Conservation (phyloP, 1,140 invertebrate species). For the Tetragnatha versicolor region DNA sequence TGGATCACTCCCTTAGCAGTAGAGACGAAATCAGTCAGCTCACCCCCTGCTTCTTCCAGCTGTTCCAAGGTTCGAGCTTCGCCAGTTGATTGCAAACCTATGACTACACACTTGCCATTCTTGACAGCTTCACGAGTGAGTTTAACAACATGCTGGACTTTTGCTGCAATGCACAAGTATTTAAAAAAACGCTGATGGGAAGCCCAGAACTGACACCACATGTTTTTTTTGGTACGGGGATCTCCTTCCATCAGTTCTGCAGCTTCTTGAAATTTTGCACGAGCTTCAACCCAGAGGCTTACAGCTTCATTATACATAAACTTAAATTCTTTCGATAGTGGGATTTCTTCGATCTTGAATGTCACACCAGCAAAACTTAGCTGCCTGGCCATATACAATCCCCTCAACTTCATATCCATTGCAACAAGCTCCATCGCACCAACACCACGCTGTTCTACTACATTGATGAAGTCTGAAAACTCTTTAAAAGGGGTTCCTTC, state of each 20-base stretch:
- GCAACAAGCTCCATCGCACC: constrained; percentile 99
- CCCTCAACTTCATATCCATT: constrained; percentile 99
- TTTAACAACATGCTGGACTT: constrained; percentile 84
- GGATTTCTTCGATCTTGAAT: constrained; percentile 97
- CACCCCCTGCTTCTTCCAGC: constrained; percentile 92
- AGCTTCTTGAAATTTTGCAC: constrained; percentile 93
- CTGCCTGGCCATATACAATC: constrained; percentile 98
- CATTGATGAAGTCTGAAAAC: constrained; percentile 94
- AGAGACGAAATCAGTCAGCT: constrained; percentile 97
- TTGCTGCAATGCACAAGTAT: constrained; percentile 97
- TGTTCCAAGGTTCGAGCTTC: constrained; percentile 96
- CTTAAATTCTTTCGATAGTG: constrained; percentile 84
- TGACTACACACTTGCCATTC: constrained; percentile 96
- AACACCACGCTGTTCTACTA: constrained; percentile 96
- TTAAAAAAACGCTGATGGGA: constrained; percentile 99
- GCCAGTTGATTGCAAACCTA: constrained; percentile 97
- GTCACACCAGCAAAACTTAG: constrained; percentile 89
- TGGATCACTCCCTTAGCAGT: constrained; percentile 97
- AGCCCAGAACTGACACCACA: constrained; percentile 99
- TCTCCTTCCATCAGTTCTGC: constrained; percentile 92
- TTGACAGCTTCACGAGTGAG: constrained; percentile 85
- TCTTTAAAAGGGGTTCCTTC: constrained; percentile 92
- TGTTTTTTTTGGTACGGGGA: constrained; percentile 87
- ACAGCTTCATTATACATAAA: constrained; percentile 94
- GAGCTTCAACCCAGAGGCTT: constrained; percentile 92